Evolutionary conservation across 2,888 invertebrate genomes (phyloP), one percentile per base, ranked within the genome.

Genomic region (Mythimna albipuncta): DNA sequence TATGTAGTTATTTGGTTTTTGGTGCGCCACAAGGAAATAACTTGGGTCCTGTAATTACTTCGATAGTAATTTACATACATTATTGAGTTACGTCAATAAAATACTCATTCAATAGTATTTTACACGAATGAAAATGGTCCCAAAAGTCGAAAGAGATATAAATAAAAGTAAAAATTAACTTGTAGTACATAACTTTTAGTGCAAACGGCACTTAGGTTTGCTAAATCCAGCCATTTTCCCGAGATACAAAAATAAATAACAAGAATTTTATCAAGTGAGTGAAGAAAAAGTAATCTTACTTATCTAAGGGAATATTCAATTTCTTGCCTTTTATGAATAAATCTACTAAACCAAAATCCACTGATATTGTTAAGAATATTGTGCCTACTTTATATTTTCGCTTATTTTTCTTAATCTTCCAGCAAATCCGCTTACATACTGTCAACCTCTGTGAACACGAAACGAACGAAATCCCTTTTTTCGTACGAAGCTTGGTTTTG

Each of bases 401-500:
- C 84, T 86, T 89, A 88, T 89, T 89, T 89, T 90, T 88, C 89
- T 88, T 92, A 93, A 93, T 93, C 93, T 90, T 79, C 65, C 67
- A 70, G 85, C 75, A 91, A 93, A 92, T 90, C 93, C 86, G 91
- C 93, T 93, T 93, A 92, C 88, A 90, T 83, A 87, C 82, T 85
- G 85, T 88, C 47, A 88, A 85, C 86, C 90, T 90, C 91, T 92
- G 90, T 89, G 90, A 90, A 90, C 88, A 88, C 87, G 88, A 89
- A 78, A 86, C 87, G 89, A 89, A 88, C 82, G 80, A 89, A 92
- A 91, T 92, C 90, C 87, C 83, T 85, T 89, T 90, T 77, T 79
- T 64, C 85, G 78, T 87, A 77, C 72, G 73, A 62, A 62, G 72
- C 70, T 72, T 76, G 73, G 75, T 82, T 84, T 83, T 76, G 66